These are phyloP conservation scores for Trochalopteron elliotii DNA, from an alignment of 2,113 vertebrate species.

Conservation along the genomic window DNA sequence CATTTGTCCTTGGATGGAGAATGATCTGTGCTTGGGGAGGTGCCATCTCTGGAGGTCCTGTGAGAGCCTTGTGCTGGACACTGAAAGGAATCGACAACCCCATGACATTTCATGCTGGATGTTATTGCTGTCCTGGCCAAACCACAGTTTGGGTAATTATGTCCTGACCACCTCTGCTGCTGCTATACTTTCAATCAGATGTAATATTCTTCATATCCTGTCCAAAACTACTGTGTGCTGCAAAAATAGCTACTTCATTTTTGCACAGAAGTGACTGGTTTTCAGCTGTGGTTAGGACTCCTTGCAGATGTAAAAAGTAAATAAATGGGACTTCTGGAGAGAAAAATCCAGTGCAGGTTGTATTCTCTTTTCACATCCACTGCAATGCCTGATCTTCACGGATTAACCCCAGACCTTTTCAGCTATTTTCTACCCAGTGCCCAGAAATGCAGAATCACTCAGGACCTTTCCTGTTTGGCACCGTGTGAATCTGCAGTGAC, in stretches of 20 bases:
- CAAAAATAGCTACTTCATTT: conserved; percentile 40
- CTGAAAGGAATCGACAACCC: not conserved
- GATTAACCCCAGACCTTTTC: not conserved
- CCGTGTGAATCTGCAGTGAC: not conserved
- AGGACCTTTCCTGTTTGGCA: not conserved
- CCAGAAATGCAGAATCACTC: not conserved
- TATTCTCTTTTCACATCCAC: not conserved
- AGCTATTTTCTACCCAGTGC: not conserved
- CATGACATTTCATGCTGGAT: not conserved
- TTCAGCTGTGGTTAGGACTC: not conserved
- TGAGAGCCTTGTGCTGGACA: not conserved
- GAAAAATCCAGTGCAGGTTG: not conserved
- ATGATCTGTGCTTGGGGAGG: not conserved
- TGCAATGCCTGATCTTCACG: not conserved
- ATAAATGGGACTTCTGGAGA: not conserved
- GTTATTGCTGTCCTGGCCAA: conserved; percentile 32
- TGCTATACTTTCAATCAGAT: conserved; percentile 28
- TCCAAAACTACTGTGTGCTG: conserved; percentile 8
- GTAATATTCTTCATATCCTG: conserved; percentile 31
- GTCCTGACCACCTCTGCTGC: conserved; percentile 43
- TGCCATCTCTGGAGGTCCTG: not conserved
- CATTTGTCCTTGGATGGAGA: not conserved
- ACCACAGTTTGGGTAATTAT: conserved; percentile 29
- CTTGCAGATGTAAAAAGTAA: conserved; percentile 6
- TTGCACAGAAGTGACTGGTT: not conserved